Evolutionary conservation across 2,797 vertebrate genomes (phyloP).

Genomic region (Argyrosomus regius): DNA sequence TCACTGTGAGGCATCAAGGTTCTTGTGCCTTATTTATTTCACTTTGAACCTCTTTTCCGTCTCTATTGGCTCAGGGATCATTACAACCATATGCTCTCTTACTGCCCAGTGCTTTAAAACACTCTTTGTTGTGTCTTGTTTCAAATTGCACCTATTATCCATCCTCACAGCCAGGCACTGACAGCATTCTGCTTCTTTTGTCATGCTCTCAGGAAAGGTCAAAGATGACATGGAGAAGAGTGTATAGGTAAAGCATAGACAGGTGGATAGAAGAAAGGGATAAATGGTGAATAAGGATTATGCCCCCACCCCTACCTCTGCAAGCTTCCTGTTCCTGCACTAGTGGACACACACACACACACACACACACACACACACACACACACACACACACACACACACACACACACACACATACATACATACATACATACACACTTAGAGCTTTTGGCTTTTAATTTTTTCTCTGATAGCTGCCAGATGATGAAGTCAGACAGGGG

Average conservation of each 20-base stretch:
- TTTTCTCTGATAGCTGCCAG: constrained; percentile 83
- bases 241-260: constrained; percentile 3
- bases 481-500: constrained; percentile 66
- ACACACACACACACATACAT: constrained; percentile 6
- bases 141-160: constrained; percentile 55
- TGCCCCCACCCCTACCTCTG: background rate
- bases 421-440: constrained; percentile 21
- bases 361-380: constrained; percentile 19
- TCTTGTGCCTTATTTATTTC: constrained; percentile 62
- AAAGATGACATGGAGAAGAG: constrained; percentile 44
- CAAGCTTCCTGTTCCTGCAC: constrained; percentile 70
- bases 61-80: constrained; percentile 57
- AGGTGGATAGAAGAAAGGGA: constrained; percentile 42
- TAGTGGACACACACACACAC: constrained; percentile 39
- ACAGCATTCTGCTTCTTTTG: constrained; percentile 38
- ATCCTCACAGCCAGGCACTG: constrained; percentile 4
- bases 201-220: constrained; percentile 45
- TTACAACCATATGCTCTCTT: constrained; percentile 69
- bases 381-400: constrained; percentile 15
- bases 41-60: constrained; percentile 32
- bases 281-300: constrained; percentile 49
- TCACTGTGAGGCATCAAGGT: constrained; percentile 48
- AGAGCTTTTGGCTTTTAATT: constrained; percentile 77
- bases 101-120: constrained; percentile 40
- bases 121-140: constrained; percentile 45